phyloP scores from a whole-genome alignment of 2,888 invertebrate genomes.

The Xestia c-nigrum region DNA sequence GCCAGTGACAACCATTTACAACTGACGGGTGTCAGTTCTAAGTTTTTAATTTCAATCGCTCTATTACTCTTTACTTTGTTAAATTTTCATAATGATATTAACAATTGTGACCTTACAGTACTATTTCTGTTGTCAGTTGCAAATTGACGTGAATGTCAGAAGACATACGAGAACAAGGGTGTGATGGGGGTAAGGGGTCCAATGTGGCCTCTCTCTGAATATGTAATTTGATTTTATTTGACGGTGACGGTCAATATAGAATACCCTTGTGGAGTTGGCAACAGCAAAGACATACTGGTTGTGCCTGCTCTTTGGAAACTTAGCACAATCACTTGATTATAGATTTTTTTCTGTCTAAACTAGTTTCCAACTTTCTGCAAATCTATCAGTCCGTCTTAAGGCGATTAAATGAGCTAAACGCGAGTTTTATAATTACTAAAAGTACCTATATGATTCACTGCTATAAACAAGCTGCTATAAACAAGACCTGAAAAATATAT shows the following conservation, averaged over 20 bases:
- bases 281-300: background rate
- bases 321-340: background rate
- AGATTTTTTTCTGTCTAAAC: no score
- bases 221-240: conserved; percentile 70
- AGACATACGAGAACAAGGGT: conserved; percentile 60
- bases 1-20: background rate
- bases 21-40: background rate
- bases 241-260: conserved; percentile 41
- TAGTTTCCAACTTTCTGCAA: background rate
- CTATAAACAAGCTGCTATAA: no score
- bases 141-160: conserved; percentile 60
- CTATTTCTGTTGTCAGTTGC: conserved; percentile 34
- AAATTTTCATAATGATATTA: background rate
- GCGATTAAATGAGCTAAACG: no score
- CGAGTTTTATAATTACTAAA: no score
- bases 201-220: conserved; percentile 63
- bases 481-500: no score
- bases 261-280: conserved; percentile 12
- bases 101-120: background rate
- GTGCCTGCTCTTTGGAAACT: background rate
- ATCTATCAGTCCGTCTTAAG: no score
- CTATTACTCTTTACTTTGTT: background rate
- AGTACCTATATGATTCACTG: no score
- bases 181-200: conserved; percentile 59
- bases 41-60: background rate